A percentile compares a stretch with the other conserved stretches of the same genome.
Conservation (phyloP, 2,113 vertebrate genomes). For the Chitala chitala region DNA sequence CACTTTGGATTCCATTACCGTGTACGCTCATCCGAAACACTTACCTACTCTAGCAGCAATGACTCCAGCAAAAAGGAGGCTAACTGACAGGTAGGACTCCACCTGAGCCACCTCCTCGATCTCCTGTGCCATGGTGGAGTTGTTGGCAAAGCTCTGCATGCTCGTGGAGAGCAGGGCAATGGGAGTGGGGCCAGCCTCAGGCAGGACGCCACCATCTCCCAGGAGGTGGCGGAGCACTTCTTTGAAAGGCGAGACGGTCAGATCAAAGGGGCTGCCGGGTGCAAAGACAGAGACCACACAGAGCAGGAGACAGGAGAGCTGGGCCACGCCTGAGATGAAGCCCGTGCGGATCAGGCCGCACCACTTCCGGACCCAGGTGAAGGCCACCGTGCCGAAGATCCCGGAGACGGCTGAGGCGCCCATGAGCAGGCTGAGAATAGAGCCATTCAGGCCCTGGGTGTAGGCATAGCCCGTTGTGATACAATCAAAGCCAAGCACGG, state of each 20-base stretch:
- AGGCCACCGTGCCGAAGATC: constrained; percentile 89
- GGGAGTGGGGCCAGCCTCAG: constrained; percentile 44
- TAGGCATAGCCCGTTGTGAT: constrained; percentile 96
- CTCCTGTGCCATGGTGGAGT: constrained; percentile 43
- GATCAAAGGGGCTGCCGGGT: constrained; percentile 87
- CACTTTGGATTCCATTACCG: no score
- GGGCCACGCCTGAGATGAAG: constrained; percentile 79
- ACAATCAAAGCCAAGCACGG: constrained; percentile 92
- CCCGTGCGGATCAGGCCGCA: constrained; percentile 86
- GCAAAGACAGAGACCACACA: constrained; percentile 84
- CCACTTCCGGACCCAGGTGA: constrained; percentile 82
- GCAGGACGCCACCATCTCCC: constrained; percentile 50
- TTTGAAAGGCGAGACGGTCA: constrained; percentile 85
- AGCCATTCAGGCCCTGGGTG: constrained; percentile 89
- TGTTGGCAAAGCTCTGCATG: constrained; percentile 45
- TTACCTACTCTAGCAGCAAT: constrained; percentile 97
- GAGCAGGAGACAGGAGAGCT: constrained; percentile 77
- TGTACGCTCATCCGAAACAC: constrained; percentile 36
- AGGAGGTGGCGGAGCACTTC: constrained; percentile 74
- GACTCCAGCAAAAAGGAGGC: constrained; percentile 90
- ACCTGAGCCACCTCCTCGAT: constrained; percentile 56
- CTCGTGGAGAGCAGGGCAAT: not conserved
- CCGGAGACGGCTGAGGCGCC: constrained; percentile 87
- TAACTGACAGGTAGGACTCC: constrained; percentile 84
- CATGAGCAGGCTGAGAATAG: constrained; percentile 89